Conservation (phyloP, 2,113 vertebrate genomes). For the Eira barbara region DNA sequence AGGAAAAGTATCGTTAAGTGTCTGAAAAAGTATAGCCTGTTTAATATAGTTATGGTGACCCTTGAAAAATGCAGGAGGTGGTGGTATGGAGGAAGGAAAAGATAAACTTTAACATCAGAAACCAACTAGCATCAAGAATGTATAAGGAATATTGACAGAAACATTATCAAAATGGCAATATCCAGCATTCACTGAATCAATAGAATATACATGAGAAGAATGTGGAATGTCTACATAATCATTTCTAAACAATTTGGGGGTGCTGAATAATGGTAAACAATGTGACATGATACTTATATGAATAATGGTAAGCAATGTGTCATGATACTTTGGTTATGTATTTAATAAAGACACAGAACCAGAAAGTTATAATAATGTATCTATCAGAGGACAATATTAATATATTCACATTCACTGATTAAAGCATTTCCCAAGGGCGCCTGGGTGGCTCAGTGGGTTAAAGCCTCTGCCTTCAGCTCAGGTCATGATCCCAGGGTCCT, state of each 20-base stretch:
- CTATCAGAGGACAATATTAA: neutral
- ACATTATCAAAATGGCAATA: neutral
- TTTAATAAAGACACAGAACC: neutral
- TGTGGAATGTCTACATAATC: neutral
- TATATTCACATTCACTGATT: neutral
- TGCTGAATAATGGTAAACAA: neutral
- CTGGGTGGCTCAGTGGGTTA: no score
- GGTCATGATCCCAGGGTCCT: no score
- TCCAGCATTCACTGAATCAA: neutral
- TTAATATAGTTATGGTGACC: neutral
- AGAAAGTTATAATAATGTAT: neutral
- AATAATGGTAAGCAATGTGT: neutral
- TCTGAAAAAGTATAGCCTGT: neutral
- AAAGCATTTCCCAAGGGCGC: neutral
- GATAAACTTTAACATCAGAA: neutral
- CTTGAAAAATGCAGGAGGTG: neutral
- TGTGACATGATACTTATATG: neutral
- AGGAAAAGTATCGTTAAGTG: neutral
- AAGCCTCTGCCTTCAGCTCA: no score
- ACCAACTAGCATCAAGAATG: neutral
- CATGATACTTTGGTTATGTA: neutral
- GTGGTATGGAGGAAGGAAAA: neutral
- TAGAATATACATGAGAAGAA: neutral
- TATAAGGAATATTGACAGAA: neutral
- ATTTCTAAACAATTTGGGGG: neutral